Evolutionary conservation across 1,140 invertebrate genomes (phyloP), one percentile per base, ranked within the genome.

Genomic region (Gryllus bimaculatus): DNA sequence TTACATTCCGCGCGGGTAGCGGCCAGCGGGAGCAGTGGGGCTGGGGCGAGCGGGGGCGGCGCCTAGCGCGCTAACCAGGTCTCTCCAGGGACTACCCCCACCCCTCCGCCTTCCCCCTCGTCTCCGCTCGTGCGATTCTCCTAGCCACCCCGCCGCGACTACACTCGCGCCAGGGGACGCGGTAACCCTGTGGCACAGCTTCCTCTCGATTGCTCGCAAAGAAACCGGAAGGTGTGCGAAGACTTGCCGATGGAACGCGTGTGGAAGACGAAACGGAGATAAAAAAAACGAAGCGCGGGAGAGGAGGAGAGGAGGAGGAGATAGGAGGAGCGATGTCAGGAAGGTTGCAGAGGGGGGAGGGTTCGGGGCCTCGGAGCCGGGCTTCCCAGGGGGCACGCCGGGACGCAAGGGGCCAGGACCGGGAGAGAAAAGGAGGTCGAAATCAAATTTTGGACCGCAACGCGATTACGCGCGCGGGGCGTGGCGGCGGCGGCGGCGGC

Each of bases 191-290:
- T 75, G 20, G 20, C 74, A 75, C n/a, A 26, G 74, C 74, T 75
- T 21, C n/a, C 74, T 21, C n/a, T 75, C n/a, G 74, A 75, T 75
- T 75, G 74, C 74, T 75, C n/a, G 20, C n/a, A 21, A 75, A 39
- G 74, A 20, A 75, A 75, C 26, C 74, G 74, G 74, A 75, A 20
- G 74, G 1, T 13, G 39, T 0, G 74, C 8, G 39, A 20, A 8
- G 73, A 21, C 21, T 20, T 10, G 39, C 21, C 4, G 15, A 75
- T 5, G 74, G n/a, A 21, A 75, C 21, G 74, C 10, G 15, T n/a
- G 74, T 12, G 39, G 74, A 8, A 75, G 74, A 21, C 26, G 26
- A 18, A 66, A 66, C 2, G 54, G 54, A 66, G 54, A 66, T 3
- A 1, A 18, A 66, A 18, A 66, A 66, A 66, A 18, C 10, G 10